Conservation (phyloP, 1,140 invertebrate species). For the Gryllus bimaculatus region DNA sequence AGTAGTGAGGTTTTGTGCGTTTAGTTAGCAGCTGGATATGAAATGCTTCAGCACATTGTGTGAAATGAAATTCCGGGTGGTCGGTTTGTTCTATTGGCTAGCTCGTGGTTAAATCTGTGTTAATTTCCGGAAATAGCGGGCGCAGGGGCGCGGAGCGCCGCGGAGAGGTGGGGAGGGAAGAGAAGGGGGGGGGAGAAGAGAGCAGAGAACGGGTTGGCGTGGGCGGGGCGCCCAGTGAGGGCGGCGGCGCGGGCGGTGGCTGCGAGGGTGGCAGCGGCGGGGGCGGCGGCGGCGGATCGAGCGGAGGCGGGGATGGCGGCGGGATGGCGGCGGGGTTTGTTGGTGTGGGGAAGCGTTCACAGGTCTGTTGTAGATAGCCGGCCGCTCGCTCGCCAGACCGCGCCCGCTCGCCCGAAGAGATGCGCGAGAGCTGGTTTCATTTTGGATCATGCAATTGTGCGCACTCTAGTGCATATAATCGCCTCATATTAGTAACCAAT, state of each 20-base stretch:
- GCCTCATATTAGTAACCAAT: conserved; percentile 15
- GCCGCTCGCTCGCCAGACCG: no score
- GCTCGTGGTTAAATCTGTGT: conserved; percentile 12
- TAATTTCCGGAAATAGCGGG: conserved; percentile 9
- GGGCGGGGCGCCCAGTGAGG: no score
- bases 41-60: conserved; percentile 11
- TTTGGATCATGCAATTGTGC: not conserved
- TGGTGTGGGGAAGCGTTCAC: no score
- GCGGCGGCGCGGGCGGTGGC: no score
- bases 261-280: not conserved
- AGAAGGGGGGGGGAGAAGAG: not conserved
- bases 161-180: not conserved
- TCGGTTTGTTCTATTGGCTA: not conserved
- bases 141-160: no score
- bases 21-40: conserved; percentile 8
- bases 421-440: not conserved
- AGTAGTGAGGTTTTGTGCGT: not conserved
- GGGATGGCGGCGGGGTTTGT: not conserved
- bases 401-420: no score
- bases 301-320: not conserved
- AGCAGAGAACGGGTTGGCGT: not conserved
- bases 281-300: no score
- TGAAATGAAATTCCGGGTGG: conserved; percentile 9
- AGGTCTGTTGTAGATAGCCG: no score
- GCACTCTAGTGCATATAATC: conserved; percentile 10